Evolutionary conservation across 2,888 invertebrate species (phyloP).

Genomic region (Heteromurus nitidus): DNA sequence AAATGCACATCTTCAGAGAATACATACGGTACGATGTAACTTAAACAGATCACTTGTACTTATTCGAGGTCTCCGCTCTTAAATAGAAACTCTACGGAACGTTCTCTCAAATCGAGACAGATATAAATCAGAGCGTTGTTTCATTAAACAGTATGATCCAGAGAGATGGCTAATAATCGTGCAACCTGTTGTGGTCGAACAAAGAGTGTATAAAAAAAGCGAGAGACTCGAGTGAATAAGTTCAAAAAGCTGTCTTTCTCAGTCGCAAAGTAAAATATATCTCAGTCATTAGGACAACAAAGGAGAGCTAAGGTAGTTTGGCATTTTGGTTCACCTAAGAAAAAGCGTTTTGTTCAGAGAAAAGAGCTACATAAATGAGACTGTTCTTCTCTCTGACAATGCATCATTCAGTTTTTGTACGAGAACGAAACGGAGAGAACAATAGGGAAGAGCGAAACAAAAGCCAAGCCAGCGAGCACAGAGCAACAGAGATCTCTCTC

Average conservation of each 20-base stretch:
- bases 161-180: slow-evolving; percentile 10
- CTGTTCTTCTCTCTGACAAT: slow-evolving; percentile 46
- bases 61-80: no score
- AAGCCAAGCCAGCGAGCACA: neutral
- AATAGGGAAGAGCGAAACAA: slow-evolving; percentile 39
- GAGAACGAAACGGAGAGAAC: slow-evolving; percentile 16
- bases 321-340: slow-evolving; percentile 33
- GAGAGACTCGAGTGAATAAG: slow-evolving; percentile 47
- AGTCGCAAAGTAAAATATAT: slow-evolving; percentile 51
- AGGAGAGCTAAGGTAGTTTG: slow-evolving; percentile 33
- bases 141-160: slow-evolving; percentile 1
- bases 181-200: slow-evolving; percentile 49
- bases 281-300: slow-evolving; percentile 56
- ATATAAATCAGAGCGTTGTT: no score
- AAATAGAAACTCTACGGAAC: no score
- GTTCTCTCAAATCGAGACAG: no score
- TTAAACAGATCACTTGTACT: no score
- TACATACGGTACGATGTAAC: no score
- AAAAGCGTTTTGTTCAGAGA: slow-evolving; percentile 25
- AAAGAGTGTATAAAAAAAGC: neutral
- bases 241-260: slow-evolving; percentile 41
- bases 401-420: slow-evolving; percentile 22
- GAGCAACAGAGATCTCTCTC: neutral
- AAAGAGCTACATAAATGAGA: slow-evolving; percentile 36
- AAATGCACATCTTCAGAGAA: no score